Percentiles rank a stretch among this genome's conserved stretches.
Conservation (phyloP, 2,113 vertebrate species). For the Notarius quadriscutis region DNA sequence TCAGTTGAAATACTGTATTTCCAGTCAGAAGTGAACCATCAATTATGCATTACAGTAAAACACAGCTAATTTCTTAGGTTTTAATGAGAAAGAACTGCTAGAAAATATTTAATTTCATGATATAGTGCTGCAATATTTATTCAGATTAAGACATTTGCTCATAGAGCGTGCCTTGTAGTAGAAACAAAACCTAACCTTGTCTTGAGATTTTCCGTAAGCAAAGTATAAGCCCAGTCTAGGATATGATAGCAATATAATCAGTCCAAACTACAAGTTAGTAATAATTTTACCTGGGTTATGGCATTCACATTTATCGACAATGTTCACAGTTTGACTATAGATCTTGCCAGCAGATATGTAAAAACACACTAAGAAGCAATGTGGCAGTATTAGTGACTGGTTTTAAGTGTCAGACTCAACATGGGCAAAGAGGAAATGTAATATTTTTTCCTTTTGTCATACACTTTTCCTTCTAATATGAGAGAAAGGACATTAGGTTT, state of each 20-base stretch:
- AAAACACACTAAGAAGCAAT: constrained; percentile 11
- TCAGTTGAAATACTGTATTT: background rate
- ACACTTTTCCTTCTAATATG: background rate
- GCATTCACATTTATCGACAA: background rate
- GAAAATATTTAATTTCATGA: background rate
- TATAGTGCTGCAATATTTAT: background rate
- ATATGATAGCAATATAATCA: background rate
- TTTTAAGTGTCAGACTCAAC: background rate
- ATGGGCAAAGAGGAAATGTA: background rate
- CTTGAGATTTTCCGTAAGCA: background rate
- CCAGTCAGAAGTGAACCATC: background rate
- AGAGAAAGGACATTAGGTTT: constrained; percentile 6
- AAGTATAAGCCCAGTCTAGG: background rate
- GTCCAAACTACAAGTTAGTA: background rate
- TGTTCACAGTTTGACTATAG: background rate
- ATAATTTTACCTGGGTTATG: background rate
- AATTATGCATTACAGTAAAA: background rate
- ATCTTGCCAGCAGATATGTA: background rate
- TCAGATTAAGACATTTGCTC: background rate
- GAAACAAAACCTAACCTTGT: background rate
- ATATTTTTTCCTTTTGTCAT: background rate
- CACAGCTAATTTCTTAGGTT: background rate
- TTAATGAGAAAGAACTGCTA: background rate
- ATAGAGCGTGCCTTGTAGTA: background rate
- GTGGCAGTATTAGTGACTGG: background rate